Percentiles rank a stretch among this genome's conserved stretches.
phyloP scores from a whole-genome alignment of 2,888 invertebrate species.

The Ceratothoa steindachneri region DNA sequence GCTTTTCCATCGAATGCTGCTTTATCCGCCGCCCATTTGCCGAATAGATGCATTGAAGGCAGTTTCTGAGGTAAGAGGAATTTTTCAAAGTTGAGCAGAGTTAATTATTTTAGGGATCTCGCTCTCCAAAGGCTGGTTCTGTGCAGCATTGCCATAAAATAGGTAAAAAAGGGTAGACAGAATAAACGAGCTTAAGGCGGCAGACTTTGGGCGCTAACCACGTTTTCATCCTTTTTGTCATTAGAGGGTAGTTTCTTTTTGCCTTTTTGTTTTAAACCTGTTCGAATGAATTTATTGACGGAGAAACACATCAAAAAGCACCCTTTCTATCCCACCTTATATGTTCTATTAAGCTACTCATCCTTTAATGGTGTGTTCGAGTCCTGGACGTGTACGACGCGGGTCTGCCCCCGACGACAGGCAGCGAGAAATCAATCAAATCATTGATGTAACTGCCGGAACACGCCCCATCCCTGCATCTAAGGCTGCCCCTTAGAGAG shows the following conservation, averaged over 20 bases:
- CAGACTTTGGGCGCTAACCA: too few relatives aligned
- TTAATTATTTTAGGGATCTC: neutral
- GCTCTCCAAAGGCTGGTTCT: neutral
- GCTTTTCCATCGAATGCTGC: conserved; percentile 83
- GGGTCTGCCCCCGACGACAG: too few relatives aligned
- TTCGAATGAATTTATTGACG: too few relatives aligned
- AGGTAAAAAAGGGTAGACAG: neutral
- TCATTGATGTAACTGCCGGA: too few relatives aligned
- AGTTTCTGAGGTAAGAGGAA: conserved; percentile 37
- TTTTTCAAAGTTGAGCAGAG: neutral
- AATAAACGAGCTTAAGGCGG: too few relatives aligned
- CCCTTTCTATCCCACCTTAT: neutral
- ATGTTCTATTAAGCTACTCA: neutral
- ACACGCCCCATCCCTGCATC: too few relatives aligned
- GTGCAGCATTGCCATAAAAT: neutral
- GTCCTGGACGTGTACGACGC: neutral
- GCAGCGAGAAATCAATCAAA: too few relatives aligned
- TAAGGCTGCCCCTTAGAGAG: too few relatives aligned
- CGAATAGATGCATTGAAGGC: conserved; percentile 35
- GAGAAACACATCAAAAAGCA: too few relatives aligned
- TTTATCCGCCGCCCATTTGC: conserved; percentile 66
- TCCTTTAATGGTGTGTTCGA: neutral
- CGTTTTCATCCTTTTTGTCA: too few relatives aligned
- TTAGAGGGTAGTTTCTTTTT: too few relatives aligned
- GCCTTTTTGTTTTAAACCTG: too few relatives aligned